Evolutionary conservation across 2,113 vertebrate genomes (phyloP).

Genomic region (Oriolus oriolus): DNA sequence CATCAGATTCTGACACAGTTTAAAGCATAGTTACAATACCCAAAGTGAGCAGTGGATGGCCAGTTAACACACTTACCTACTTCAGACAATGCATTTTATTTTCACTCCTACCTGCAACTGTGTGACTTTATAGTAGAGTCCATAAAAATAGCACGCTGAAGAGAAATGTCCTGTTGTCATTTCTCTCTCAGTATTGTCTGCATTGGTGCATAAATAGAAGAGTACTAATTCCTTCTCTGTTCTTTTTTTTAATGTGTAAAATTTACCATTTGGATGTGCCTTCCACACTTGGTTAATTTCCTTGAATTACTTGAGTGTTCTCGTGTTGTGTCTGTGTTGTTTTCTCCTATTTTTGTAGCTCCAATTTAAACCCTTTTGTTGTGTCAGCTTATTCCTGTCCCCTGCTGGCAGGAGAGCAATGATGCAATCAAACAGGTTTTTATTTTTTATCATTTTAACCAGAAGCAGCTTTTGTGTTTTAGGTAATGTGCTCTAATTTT

Average conservation of each 20-base stretch:
- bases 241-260: not conserved
- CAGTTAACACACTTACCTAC: not conserved
- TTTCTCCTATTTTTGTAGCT: not conserved
- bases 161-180: not conserved
- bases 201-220: not conserved
- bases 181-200: not conserved
- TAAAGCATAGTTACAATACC: not conserved
- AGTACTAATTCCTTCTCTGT: not conserved
- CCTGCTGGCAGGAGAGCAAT: not conserved
- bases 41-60: not conserved
- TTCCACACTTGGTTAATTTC: not conserved
- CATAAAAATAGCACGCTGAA: not conserved
- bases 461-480: not conserved
- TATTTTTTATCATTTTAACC: not conserved
- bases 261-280: not conserved
- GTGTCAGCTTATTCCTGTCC: not conserved
- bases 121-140: not conserved
- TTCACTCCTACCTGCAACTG: not conserved
- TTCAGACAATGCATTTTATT: not conserved
- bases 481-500: not conserved
- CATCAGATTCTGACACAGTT: not conserved
- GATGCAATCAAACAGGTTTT: not conserved
- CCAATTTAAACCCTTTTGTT: not conserved
- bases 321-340: accelerated
- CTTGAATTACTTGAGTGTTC: not conserved